A percentile compares a stretch with the other conserved stretches of the same genome.
phyloP scores from a whole-genome alignment of 2,797 vertebrate genomes.

The Streptopelia turtur region DNA sequence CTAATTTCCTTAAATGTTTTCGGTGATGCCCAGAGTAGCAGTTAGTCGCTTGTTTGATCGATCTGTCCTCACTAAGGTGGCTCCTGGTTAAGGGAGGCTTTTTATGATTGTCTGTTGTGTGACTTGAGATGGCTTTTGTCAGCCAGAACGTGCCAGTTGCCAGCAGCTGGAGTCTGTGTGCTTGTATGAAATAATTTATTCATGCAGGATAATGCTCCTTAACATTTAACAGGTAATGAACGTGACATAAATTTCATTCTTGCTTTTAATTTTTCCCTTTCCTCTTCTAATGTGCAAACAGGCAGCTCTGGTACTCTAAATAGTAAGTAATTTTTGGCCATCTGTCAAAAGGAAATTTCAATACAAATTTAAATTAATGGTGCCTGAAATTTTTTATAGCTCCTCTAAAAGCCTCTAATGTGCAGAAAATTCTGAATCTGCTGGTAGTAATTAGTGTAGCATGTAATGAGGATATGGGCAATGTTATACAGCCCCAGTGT shows the following conservation, averaged over 20 bases:
- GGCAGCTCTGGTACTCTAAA: conserved; percentile 83
- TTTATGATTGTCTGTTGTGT: conserved; percentile 77
- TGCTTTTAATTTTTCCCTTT: conserved; percentile 84
- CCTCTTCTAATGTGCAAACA: conserved; percentile 84
- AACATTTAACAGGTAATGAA: conserved; percentile 87
- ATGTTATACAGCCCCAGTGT: conserved; percentile 80
- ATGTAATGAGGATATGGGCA: conserved; percentile 84
- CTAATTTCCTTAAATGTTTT: conserved; percentile 78
- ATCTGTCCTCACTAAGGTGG: conserved; percentile 75
- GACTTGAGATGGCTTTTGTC: conserved; percentile 76
- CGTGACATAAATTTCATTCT: conserved; percentile 82
- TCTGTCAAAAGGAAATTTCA: conserved; percentile 88
- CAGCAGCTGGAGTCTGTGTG: conserved; percentile 74
- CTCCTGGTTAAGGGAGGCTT: conserved; percentile 74
- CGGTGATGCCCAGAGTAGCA: conserved; percentile 76
- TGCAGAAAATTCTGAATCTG: conserved; percentile 85
- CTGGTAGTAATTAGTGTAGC: conserved; percentile 87
- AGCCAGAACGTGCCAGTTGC: conserved; percentile 68
- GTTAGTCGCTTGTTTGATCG: conserved; percentile 75
- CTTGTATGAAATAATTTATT: conserved; percentile 83
- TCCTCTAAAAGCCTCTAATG: conserved; percentile 87
- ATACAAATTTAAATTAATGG: conserved; percentile 89
- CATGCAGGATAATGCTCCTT: conserved; percentile 81
- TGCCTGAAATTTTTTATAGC: conserved; percentile 88
- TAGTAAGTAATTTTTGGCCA: conserved; percentile 89